Percentiles rank a stretch among this genome's conserved stretches.
Evolutionary conservation across 1,140 invertebrate species (phyloP).

Genomic region (Saxidomus purpurata): DNA sequence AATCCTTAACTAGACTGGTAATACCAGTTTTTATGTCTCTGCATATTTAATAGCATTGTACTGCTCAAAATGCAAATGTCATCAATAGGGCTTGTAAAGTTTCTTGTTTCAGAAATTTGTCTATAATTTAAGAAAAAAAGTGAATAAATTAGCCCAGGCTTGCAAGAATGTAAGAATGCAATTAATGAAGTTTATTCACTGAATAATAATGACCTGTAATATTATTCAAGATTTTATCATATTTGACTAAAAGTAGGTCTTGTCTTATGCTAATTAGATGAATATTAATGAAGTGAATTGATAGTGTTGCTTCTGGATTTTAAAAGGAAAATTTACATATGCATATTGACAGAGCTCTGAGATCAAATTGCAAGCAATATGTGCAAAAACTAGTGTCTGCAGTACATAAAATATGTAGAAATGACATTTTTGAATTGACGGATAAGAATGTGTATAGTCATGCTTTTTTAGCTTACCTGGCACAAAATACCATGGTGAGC

Average conservation of each 20-base stretch:
- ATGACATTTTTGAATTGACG: too few species aligned
- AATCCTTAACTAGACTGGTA: too few species aligned
- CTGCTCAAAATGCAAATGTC: background rate
- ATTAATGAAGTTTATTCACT: constrained; percentile 15
- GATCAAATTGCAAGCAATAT: background rate
- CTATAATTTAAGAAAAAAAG: background rate
- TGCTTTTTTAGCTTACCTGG: too few species aligned
- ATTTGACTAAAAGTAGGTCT: background rate
- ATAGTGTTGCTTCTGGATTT: background rate
- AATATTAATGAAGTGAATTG: constrained; percentile 37
- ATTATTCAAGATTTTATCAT: constrained; percentile 23
- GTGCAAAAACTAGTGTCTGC: too few species aligned
- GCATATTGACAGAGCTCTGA: background rate
- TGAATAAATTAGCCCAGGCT: background rate
- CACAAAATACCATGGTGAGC: too few species aligned
- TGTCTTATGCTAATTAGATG: constrained; percentile 31
- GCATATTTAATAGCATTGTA: too few species aligned
- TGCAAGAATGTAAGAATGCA: background rate
- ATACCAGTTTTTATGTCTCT: too few species aligned
- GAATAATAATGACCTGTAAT: background rate
- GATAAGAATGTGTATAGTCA: too few species aligned
- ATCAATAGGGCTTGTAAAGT: background rate
- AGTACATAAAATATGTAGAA: too few species aligned
- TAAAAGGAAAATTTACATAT: background rate
- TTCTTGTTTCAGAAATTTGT: background rate